Evolutionary conservation across 2,113 vertebrate genomes (phyloP).

Genomic region (Ptilorrhoa leucosticta): DNA sequence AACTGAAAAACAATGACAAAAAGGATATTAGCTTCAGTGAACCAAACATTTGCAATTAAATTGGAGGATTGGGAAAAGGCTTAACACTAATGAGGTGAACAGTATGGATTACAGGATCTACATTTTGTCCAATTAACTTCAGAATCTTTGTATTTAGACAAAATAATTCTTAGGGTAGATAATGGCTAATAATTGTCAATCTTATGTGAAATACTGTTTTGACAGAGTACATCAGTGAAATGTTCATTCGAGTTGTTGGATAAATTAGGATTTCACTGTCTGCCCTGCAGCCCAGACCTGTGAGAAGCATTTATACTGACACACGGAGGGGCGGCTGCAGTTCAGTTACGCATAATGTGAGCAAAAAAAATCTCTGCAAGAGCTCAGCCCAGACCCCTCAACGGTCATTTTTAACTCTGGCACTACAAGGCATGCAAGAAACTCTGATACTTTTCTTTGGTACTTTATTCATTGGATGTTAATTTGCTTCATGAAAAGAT

Average conservation of each 20-base stretch:
- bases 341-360: fast-evolving
- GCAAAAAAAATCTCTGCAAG: too few relatives aligned
- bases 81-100: slow-evolving; percentile 67
- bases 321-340: fast-evolving
- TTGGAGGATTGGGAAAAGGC: slow-evolving; percentile 51
- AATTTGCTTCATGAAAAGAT: neutral
- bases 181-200: slow-evolving; percentile 34
- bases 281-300: neutral
- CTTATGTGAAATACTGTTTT: neutral
- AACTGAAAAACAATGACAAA: slow-evolving; percentile 64
- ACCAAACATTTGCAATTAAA: slow-evolving; percentile 69
- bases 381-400: neutral
- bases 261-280: neutral
- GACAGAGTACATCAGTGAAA: neutral
- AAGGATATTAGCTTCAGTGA: slow-evolving; percentile 65
- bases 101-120: slow-evolving; percentile 51
- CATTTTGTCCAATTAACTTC: slow-evolving; percentile 57
- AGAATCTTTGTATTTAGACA: slow-evolving; percentile 43
- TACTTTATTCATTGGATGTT: neutral
- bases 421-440: neutral
- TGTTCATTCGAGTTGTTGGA: neutral
- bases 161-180: slow-evolving; percentile 30
- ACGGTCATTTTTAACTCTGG: neutral
- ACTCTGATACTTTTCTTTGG: neutral
- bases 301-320: fast-evolving